Evolutionary conservation across 2,113 vertebrate species (phyloP).

Genomic region (Anarhynchus alexandrinus): DNA sequence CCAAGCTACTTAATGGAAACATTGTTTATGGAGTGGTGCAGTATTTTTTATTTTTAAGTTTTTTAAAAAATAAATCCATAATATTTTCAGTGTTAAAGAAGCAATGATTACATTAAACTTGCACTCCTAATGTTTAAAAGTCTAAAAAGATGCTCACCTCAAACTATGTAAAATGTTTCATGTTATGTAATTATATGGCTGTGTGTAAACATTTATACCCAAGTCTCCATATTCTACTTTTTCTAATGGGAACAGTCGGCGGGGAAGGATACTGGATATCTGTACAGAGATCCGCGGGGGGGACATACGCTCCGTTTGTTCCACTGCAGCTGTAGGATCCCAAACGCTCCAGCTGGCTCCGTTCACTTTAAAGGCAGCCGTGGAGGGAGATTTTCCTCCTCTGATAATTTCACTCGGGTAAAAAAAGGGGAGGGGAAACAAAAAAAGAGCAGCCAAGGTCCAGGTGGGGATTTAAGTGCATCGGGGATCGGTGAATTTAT

Average conservation of each 20-base stretch:
- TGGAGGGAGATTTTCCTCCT: conserved; percentile 41
- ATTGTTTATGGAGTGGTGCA: conserved; percentile 77
- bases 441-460: neutral
- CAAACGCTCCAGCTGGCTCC: conserved; percentile 59
- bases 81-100: conserved; percentile 77
- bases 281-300: neutral
- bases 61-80: conserved; percentile 69
- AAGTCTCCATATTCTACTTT: conserved; percentile 67
- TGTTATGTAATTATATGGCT: conserved; percentile 74
- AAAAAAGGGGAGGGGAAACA: neutral
- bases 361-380: conserved; percentile 43
- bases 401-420: conserved; percentile 30
- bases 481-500: conserved; percentile 3
- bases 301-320: conserved; percentile 51
- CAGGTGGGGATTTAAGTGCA: conserved; percentile 44
- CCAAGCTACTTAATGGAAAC: conserved; percentile 74
- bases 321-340: conserved; percentile 67
- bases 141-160: conserved; percentile 73
- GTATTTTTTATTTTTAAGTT: conserved; percentile 77
- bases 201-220: conserved; percentile 72
- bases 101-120: conserved; percentile 74
- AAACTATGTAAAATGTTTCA: conserved; percentile 71
- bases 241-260: conserved; percentile 37
- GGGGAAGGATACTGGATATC: conserved; percentile 47
- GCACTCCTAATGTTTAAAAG: conserved; percentile 72